A percentile compares a stretch with the other conserved stretches of the same genome.
Evolutionary conservation across 2,888 invertebrate species (phyloP).

Genomic region (Pristionchus fissidentatus): DNA sequence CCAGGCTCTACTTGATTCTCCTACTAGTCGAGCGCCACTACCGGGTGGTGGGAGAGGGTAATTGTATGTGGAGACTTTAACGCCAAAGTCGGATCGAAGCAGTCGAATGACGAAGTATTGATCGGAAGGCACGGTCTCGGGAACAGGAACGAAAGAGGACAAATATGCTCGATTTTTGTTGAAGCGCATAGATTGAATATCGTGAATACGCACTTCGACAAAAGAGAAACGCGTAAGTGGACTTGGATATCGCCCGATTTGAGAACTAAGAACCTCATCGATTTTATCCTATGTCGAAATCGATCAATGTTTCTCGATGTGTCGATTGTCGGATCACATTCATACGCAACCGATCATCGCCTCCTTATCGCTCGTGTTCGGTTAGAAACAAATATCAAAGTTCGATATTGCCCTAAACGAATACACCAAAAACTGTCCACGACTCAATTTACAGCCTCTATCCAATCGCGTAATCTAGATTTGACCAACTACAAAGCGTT

Average conservation of each 20-base stretch:
- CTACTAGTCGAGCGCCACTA: too few relatives aligned
- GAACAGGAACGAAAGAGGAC: background rate
- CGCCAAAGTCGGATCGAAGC: background rate
- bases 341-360: background rate
- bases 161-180: background rate
- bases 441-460: too few relatives aligned
- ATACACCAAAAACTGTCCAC: too few relatives aligned
- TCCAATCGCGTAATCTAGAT: too few relatives aligned
- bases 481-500: too few relatives aligned
- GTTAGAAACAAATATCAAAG: too few relatives aligned
- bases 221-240: background rate
- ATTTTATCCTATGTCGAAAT: background rate
- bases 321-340: background rate
- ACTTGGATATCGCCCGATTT: constrained; percentile 6
- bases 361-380: background rate
- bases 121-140: background rate
- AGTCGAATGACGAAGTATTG: background rate
- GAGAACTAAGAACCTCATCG: background rate
- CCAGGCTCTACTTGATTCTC: too few relatives aligned
- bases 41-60: background rate
- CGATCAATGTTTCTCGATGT: background rate
- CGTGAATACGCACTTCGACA: background rate
- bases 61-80: background rate
- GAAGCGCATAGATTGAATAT: background rate
- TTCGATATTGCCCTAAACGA: too few relatives aligned